Base-by-base conservation (phyloP, 2,888 invertebrate genomes). In the Omphaloscelis lunosa region DNA sequence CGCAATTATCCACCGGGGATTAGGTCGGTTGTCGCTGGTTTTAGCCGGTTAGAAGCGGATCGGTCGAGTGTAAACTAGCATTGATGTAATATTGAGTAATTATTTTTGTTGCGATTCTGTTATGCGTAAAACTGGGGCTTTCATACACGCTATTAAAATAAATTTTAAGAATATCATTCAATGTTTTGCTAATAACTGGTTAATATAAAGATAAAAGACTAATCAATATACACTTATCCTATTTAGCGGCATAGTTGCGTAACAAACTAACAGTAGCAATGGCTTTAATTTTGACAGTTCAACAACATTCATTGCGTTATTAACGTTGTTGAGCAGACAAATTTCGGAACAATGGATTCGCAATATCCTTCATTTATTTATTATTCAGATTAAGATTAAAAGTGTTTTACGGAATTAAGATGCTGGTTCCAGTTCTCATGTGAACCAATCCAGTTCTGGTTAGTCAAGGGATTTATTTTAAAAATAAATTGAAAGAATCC, bases 1-100 rank as follows among this genome's bases (percentile, higher is more conserved):
- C 90, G 94, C 93, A 95, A 95, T 95, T 94, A 95, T 94, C 94
- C 87, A 75, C 73, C 74, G 76, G 80, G 91, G 90, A 93, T 94
- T 93, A 93, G 90, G 90, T 87, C 86, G 88, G 89, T 90, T 83
- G 75, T 78, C 80, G 82, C 80, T 80, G 72, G 85, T 86, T 85
- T 80, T 81, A 86, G 82, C 86, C 78, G 87, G 85, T 84, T 84
- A 84, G 45, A 73, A 63, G 68, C 76, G 72, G 72, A 71, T 61
- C 39, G 74, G 74, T 82, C 86, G 78, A 84, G 85, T 87, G 87
- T 82, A 79, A 87, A 88, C 73, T 80, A 77, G 84, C 84, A 77
- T 80, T 82, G 75, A 77, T 77, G 72, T 69, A 67, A 61, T 82
- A 71, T 79, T 79, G 58, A 71, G 69, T 48, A 45, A 65, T 79